These are phyloP conservation scores for Sussaba pulchella DNA, from an alignment of 2,888 invertebrate species.

Conservation along the genomic window DNA sequence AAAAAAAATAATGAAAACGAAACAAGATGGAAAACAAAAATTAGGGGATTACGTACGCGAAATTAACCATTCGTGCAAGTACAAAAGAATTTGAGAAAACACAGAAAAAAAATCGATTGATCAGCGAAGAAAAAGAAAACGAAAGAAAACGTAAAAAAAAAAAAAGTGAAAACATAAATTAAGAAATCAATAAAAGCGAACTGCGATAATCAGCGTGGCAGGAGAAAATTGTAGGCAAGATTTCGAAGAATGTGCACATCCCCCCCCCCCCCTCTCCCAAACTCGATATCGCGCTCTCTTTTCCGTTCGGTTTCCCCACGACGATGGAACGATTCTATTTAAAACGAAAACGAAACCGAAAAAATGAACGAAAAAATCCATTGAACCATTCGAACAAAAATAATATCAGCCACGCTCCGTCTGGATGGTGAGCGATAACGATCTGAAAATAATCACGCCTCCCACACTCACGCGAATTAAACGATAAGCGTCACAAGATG, in stretches of 20 bases:
- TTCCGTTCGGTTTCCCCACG: slow-evolving; percentile 10
- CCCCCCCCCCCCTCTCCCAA: not conserved
- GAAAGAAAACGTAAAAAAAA: slow-evolving; percentile 48
- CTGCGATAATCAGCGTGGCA: slow-evolving; percentile 68
- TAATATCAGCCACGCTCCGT: slow-evolving; percentile 26
- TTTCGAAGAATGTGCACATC: slow-evolving; percentile 52
- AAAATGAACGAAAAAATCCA: not conserved
- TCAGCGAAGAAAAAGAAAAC: slow-evolving; percentile 45
- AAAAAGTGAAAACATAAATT: slow-evolving; percentile 54
- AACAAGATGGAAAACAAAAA: slow-evolving; percentile 15
- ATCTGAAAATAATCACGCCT: slow-evolving; percentile 58
- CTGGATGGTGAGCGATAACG: slow-evolving; percentile 57
- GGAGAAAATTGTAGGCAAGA: slow-evolving; percentile 64
- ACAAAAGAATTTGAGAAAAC: slow-evolving; percentile 67
- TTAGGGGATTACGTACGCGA: slow-evolving; percentile 58
- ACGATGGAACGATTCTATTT: not conserved
- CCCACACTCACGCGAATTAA: slow-evolving; percentile 11
- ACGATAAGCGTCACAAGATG: slow-evolving; percentile 59
- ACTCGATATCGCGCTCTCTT: slow-evolving; percentile 50
- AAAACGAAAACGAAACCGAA: too few relatives aligned
- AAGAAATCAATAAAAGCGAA: slow-evolving; percentile 66
- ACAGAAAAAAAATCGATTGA: slow-evolving; percentile 65
- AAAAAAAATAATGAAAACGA: too few relatives aligned
- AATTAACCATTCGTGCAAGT: slow-evolving; percentile 76
- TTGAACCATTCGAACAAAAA: not conserved